These are phyloP conservation scores for Stratiomys singularior DNA, from an alignment of 2,888 invertebrate species.

Conservation along the genomic window DNA sequence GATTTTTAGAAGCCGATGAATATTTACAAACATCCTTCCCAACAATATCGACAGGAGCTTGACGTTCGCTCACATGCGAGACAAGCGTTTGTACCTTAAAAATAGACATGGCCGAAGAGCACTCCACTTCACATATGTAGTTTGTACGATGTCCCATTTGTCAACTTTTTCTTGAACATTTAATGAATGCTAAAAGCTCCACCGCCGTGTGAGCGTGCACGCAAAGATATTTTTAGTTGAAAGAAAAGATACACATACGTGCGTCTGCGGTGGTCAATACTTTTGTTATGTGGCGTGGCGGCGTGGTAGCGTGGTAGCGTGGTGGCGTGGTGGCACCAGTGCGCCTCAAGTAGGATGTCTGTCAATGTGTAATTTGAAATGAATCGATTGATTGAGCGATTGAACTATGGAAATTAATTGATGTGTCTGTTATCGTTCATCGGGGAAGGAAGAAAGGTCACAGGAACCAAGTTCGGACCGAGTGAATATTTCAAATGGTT, in stretches of 20 bases:
- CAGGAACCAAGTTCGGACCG: no score
- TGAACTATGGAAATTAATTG: conserved; percentile 6
- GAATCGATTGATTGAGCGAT: conserved; percentile 9
- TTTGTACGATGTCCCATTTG: background rate
- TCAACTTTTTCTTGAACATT: background rate
- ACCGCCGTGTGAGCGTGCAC: background rate
- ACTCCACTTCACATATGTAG: no score
- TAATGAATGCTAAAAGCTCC: background rate
- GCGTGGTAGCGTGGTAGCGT: no score
- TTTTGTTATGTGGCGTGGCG: no score
- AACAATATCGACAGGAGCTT: background rate
- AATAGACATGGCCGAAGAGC: no score
- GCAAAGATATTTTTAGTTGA: conserved; percentile 6
- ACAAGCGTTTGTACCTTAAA: background rate
- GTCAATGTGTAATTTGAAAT: conserved; percentile 6
- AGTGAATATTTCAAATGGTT: no score
- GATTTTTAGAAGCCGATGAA: background rate
- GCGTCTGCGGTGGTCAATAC: background rate
- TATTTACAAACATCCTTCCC: background rate
- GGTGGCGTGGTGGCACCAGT: background rate
- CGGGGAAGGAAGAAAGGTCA: no score
- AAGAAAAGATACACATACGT: background rate
- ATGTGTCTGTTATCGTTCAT: background rate
- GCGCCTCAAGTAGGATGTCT: background rate
- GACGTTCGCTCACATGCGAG: background rate